phyloP scores from a whole-genome alignment of 2,113 vertebrate species.

The Tragulus kanchil region DNA sequence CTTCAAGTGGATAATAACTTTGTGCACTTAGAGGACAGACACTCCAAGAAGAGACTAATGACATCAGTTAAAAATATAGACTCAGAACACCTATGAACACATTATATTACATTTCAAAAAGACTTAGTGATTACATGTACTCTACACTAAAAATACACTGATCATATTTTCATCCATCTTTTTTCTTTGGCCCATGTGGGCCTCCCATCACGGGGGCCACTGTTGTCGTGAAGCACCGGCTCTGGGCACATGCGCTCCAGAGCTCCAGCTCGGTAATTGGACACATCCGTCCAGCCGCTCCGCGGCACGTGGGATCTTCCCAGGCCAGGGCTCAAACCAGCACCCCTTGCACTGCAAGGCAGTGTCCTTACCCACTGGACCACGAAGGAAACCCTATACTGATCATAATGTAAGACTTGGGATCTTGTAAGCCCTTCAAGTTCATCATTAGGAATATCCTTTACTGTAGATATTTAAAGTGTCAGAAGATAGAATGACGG shows the following conservation, averaged over 20 bases:
- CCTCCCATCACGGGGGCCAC: too few relatives aligned
- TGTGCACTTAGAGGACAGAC: background rate
- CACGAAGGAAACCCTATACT: too few relatives aligned
- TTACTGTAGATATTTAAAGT: background rate
- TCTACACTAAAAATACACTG: background rate
- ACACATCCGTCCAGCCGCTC: too few relatives aligned
- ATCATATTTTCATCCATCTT: too few relatives aligned
- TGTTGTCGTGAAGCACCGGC: too few relatives aligned
- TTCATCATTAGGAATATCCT: background rate
- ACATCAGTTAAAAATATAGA: slow-evolving; percentile 16
- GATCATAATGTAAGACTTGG: background rate
- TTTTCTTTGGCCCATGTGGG: too few relatives aligned
- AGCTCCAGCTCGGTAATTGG: too few relatives aligned
- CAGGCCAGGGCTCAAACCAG: too few relatives aligned
- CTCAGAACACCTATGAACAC: background rate
- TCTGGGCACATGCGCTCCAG: too few relatives aligned
- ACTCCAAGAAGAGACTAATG: background rate
- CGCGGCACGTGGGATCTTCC: too few relatives aligned
- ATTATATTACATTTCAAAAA: background rate
- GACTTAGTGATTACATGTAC: background rate
- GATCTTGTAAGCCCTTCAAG: background rate
- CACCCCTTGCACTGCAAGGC: too few relatives aligned
- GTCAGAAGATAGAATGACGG: background rate
- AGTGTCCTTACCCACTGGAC: too few relatives aligned
- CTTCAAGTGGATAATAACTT: background rate